Base-by-base conservation (phyloP, 2,888 invertebrate genomes). In the Dynastes hyllus region DNA sequence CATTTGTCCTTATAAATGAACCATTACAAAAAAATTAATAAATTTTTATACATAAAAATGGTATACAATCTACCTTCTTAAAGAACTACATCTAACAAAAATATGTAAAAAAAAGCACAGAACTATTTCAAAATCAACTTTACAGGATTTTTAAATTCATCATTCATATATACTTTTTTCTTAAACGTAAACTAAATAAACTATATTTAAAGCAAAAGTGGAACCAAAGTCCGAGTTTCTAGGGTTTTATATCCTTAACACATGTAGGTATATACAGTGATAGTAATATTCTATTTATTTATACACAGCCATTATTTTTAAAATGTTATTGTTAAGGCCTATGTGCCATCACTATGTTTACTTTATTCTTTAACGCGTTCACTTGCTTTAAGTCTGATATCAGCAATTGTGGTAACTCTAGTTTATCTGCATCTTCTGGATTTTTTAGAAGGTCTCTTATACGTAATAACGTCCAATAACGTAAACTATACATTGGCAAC, bases 401-500 rank as follows among this genome's bases (percentile, higher is more conserved):
- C 2, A 92, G 82, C 0, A 86, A 84, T 16, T 83, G 84, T 0
- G 93, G 92, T 40, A 93, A 84, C 71, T 87, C 87, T 32, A 92
- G 85, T 1, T 82, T 78, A 0, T 85, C 85, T 0, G 90, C 90
- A 51, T 87, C 86, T 2, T 87, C 85, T 0, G 88, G 84, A 4
- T 86, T 83, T 0, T 82, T 83, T 2, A 92, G 78, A 22, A 83
- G 80, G 16, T 88, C 83, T 3, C 91, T 91, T 6, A 92, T 82
- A 1, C 86, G 84, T 81, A 92, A 83, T 83, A 93, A 82, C 0
- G 90, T 88, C 0, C 89, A 88, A 37, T 88, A 87, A 61, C 90
- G 87, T 6, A 93, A 87, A n/a, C 89, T 88, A 37, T 92, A 89
- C 2, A 93, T 83, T 1, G 91, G 89, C 0, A 92, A 84, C 0